These are phyloP conservation scores for Hippopotamyrus pictus DNA, from an alignment of 2,797 vertebrate species.

Conservation along the genomic window DNA sequence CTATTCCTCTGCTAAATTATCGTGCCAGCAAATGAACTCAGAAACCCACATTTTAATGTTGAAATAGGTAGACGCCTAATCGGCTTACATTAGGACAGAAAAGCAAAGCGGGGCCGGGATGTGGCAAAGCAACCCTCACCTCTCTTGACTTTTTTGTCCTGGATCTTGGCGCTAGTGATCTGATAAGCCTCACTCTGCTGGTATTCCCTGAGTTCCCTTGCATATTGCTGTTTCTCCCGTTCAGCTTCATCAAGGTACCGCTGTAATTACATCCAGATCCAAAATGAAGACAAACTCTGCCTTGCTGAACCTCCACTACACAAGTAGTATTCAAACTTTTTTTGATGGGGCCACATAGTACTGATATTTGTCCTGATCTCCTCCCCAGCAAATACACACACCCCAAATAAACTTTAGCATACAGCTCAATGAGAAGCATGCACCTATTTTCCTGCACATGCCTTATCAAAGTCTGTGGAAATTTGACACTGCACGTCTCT, in stretches of 20 bases:
- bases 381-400: neutral
- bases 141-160: slow-evolving; percentile 92
- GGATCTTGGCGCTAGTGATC: slow-evolving; percentile 86
- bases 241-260: slow-evolving; percentile 91
- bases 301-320: neutral
- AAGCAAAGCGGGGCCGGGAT: neutral
- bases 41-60: neutral
- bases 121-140: slow-evolving; percentile 53
- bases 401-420: neutral
- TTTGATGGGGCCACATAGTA: neutral
- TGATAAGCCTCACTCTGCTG: slow-evolving; percentile 94
- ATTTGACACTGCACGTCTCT: neutral
- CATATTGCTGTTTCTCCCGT: slow-evolving; percentile 90
- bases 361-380: neutral
- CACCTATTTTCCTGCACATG: neutral
- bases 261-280: slow-evolving; percentile 46
- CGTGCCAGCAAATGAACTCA: neutral
- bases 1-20: neutral
- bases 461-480: neutral
- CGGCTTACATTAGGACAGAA: neutral
- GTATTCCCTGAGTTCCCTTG: slow-evolving; percentile 86
- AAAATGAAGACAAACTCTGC: neutral
- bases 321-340: neutral
- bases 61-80: neutral
- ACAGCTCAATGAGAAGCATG: neutral